Evolutionary conservation across 2,113 vertebrate species (phyloP).

Genomic region (Erpornis zantholeuca): DNA sequence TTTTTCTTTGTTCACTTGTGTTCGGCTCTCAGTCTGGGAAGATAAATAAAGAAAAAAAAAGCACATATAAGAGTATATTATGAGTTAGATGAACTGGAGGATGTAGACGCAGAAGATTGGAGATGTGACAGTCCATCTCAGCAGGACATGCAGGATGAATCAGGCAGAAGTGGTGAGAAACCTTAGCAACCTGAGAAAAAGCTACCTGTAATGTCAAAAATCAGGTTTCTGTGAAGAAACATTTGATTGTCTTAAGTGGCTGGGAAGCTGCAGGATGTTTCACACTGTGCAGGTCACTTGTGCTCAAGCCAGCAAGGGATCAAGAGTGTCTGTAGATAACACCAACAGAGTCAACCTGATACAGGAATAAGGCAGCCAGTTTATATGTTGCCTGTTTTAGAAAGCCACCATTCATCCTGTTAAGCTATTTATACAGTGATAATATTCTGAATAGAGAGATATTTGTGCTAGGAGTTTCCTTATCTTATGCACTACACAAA

Average conservation of each 20-base stretch:
- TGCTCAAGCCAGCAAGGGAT: neutral
- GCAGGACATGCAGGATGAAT: neutral
- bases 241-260: neutral
- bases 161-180: neutral
- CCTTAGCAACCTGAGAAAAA: neutral
- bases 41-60: neutral
- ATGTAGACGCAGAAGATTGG: neutral
- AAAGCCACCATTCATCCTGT: neutral
- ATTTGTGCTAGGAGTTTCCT: neutral
- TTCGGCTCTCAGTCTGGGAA: neutral
- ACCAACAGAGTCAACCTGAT: neutral
- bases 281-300: neutral
- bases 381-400: neutral
- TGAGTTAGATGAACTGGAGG: neutral
- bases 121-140: neutral
- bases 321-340: neutral
- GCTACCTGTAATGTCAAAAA: neutral
- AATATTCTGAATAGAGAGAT: neutral
- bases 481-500: neutral
- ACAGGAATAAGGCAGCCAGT: neutral
- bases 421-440: neutral
- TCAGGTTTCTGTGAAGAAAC: neutral
- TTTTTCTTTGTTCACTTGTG: neutral
- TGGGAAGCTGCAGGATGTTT: neutral
- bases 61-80: fast-evolving